phyloP scores from a whole-genome alignment of 2,888 invertebrate genomes.

The Rhingia rostrata region DNA sequence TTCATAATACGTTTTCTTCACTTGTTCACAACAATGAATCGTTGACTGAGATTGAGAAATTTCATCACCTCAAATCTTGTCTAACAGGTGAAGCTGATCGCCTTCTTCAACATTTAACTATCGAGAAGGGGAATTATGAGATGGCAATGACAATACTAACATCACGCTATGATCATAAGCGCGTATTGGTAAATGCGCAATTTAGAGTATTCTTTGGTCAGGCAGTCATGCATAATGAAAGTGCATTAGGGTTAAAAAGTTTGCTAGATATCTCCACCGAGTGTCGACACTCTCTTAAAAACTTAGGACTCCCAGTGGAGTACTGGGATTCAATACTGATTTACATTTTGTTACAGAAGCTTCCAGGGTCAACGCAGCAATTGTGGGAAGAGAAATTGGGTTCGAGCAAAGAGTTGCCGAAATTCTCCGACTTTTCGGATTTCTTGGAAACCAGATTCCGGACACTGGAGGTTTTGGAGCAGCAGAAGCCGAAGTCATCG shows the following conservation, averaged over 20 bases:
- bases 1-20: slow-evolving; percentile 8
- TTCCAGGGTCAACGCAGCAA: slow-evolving; percentile 25
- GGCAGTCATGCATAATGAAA: slow-evolving; percentile 1
- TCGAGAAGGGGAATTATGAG: slow-evolving; percentile 6
- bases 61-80: slow-evolving; percentile 11
- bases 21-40: slow-evolving; percentile 11
- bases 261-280: slow-evolving; percentile 18
- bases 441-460: slow-evolving; percentile 25
- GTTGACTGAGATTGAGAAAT: slow-evolving; percentile 12
- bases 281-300: slow-evolving; percentile 15
- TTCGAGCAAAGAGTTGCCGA: neutral
- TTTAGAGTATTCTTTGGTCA: slow-evolving; percentile 17
- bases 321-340: slow-evolving; percentile 36
- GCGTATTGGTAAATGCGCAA: slow-evolving; percentile 23
- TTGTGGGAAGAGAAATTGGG: slow-evolving; percentile 24
- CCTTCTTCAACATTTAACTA: neutral
- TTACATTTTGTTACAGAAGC: slow-evolving; percentile 17
- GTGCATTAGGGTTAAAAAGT: neutral
- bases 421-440: slow-evolving; percentile 4
- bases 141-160: slow-evolving; percentile 14
- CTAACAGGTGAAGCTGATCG: slow-evolving; percentile 21
- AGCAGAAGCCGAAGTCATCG: neutral
- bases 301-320: slow-evolving; percentile 13
- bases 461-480: neutral
- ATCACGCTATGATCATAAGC: slow-evolving; percentile 28